Conservation (phyloP, 2,113 vertebrate species). For the Urocynchramus pylzowi region DNA sequence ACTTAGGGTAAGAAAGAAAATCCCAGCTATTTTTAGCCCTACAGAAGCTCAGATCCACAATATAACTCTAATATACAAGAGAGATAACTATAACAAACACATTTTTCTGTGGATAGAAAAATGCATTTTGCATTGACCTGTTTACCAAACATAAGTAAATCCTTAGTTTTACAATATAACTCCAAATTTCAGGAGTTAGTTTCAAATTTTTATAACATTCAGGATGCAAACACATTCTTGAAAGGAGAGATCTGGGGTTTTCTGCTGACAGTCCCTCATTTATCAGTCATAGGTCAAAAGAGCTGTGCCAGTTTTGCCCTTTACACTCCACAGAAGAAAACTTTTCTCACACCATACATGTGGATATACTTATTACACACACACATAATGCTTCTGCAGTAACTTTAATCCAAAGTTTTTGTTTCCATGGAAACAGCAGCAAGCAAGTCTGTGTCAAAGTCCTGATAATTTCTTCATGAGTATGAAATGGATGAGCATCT, state of each 20-base stretch:
- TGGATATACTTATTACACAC: background rate
- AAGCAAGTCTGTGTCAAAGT: background rate
- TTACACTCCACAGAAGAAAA: background rate
- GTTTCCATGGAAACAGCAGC: background rate
- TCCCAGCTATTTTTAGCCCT: background rate
- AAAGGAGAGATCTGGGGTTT: background rate
- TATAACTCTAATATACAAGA: background rate
- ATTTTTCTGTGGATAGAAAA: background rate
- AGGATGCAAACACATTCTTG: background rate
- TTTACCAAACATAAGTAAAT: background rate
- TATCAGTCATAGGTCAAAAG: background rate
- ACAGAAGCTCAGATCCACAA: background rate
- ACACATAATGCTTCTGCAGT: background rate
- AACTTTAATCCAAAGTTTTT: background rate
- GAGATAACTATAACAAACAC: background rate
- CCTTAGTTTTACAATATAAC: background rate
- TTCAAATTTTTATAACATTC: background rate
- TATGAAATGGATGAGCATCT: background rate
- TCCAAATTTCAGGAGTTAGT: background rate
- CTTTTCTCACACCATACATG: background rate
- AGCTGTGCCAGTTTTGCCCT: background rate
- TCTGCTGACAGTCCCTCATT: background rate
- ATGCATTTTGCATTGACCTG: background rate
- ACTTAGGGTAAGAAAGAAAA: background rate
- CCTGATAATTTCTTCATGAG: background rate